phyloP scores from a whole-genome alignment of 2,888 invertebrate genomes.

The Piscicola geometra region DNA sequence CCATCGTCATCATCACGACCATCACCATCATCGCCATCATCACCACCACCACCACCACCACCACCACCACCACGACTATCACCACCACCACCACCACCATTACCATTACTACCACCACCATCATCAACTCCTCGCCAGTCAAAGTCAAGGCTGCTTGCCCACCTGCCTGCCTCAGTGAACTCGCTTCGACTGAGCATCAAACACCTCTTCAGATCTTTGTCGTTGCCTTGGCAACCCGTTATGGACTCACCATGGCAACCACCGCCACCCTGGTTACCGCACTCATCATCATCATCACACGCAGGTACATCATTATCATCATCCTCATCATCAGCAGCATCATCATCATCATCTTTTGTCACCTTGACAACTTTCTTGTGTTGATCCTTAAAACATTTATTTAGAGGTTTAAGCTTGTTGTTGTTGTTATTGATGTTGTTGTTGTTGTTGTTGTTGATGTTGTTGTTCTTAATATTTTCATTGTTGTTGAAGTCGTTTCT shows the following conservation, averaged over 20 bases:
- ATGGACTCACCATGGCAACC: background rate
- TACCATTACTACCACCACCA: background rate
- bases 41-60: background rate
- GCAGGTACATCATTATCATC: too few relatives aligned
- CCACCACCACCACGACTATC: background rate
- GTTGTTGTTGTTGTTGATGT: background rate
- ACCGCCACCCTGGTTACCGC: too few relatives aligned
- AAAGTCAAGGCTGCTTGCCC: too few relatives aligned
- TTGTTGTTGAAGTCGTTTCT: conserved; percentile 10
- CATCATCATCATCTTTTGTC: too few relatives aligned
- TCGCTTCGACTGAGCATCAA: too few relatives aligned
- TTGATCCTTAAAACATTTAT: background rate
- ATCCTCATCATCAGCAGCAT: too few relatives aligned
- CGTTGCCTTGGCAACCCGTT: conserved; percentile 1
- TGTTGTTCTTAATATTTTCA: background rate
- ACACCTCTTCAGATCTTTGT: background rate
- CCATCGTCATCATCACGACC: background rate
- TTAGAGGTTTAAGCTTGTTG: background rate
- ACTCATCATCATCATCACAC: too few relatives aligned
- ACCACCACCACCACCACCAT: background rate
- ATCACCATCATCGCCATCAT: conserved; percentile 1
- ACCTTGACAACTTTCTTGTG: background rate
- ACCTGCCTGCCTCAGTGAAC: too few relatives aligned
- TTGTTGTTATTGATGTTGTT: conserved; percentile 11
- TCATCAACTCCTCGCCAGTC: background rate